phyloP scores from a whole-genome alignment of 1,140 invertebrate species.

The Dinoponera quadriceps region DNA sequence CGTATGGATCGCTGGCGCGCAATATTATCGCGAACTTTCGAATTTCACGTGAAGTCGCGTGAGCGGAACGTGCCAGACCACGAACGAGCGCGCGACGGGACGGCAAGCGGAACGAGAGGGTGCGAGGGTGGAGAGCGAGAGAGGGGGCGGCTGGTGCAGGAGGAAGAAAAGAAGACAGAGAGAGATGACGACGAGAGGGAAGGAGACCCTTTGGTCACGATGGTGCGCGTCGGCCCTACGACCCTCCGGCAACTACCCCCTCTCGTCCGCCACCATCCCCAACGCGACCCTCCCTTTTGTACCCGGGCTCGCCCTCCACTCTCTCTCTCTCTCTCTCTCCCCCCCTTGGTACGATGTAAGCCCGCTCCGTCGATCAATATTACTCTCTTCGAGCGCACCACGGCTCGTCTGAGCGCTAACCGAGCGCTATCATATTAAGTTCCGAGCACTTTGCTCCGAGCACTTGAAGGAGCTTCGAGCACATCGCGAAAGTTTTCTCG shows the following conservation, averaged over 20 bases:
- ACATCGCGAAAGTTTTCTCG: conserved; percentile 61
- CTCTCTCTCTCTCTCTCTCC: conserved; percentile 49
- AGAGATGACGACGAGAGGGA: conserved; percentile 21
- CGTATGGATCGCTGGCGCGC: neutral
- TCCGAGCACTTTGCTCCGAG: conserved; percentile 73
- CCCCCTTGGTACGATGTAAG: conserved; percentile 72
- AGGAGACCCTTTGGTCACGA: conserved; percentile 68
- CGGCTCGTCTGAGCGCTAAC: conserved; percentile 75
- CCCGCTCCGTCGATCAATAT: conserved; percentile 75
- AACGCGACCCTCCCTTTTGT: conserved; percentile 58
- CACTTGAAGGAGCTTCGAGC: conserved; percentile 63
- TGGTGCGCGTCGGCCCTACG: conserved; percentile 71
- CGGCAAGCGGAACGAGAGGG: conserved; percentile 50
- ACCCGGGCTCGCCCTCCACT: conserved; percentile 20
- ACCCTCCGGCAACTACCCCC: conserved; percentile 69
- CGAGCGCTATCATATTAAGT: conserved; percentile 75
- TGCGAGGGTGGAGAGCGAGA: conserved; percentile 3
- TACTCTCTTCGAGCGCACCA: conserved; percentile 75
- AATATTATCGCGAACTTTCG: conserved; percentile 55
- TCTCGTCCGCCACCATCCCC: conserved; percentile 52
- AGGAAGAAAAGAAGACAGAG: conserved; percentile 55
- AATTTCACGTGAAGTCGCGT: conserved; percentile 71
- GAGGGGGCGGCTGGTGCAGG: neutral
- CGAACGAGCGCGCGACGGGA: conserved; percentile 72
- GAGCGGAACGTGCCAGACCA: conserved; percentile 66